Evolutionary conservation across 2,888 invertebrate species (phyloP).

Genomic region (Ellobium chinense): DNA sequence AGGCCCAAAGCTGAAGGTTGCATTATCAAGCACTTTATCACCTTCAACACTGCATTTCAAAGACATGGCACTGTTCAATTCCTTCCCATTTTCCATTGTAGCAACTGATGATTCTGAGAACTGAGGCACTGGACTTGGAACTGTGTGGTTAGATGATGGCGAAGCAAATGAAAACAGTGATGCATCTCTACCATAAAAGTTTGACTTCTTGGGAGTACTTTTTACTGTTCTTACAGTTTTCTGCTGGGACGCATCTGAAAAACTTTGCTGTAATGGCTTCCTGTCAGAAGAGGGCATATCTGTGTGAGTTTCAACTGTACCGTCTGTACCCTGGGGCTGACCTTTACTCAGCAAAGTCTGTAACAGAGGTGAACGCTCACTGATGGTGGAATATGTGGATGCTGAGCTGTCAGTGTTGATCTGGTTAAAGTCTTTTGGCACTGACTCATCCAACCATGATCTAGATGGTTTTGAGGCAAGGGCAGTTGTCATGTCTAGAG

Average conservation of each 20-base stretch:
- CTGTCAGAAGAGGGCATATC: background rate
- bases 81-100: background rate
- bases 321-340: background rate
- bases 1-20: background rate
- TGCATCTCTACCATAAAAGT: constrained; percentile 45
- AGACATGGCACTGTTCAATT: background rate
- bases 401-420: background rate
- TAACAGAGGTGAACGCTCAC: constrained; percentile 5
- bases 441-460: background rate
- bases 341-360: constrained; percentile 26
- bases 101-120: background rate
- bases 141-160: background rate
- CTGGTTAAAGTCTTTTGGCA: background rate
- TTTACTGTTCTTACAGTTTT: constrained; percentile 14
- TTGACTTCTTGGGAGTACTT: constrained; percentile 45
- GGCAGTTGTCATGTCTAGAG: constrained; percentile 43
- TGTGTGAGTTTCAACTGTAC: background rate
- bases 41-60: background rate
- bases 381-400: background rate
- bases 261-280: background rate
- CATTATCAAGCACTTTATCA: background rate
- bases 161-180: constrained; percentile 40
- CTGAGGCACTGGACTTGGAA: background rate
- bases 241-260: background rate
- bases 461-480: background rate